Conservation (phyloP, 2,888 invertebrate species). For the Helicoverpa assulta region DNA sequence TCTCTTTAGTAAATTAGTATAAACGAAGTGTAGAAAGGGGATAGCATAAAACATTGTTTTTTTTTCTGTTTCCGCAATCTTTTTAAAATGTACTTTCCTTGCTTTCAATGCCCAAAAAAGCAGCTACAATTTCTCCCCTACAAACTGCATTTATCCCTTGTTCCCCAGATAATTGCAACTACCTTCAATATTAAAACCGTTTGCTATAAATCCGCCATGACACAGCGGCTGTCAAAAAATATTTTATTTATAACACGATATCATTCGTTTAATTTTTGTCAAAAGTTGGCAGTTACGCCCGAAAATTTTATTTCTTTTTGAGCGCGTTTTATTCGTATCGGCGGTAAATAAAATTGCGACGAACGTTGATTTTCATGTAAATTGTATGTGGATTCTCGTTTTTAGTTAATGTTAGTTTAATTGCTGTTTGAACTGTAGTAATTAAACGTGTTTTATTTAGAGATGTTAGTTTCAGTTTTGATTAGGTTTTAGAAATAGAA, state of each 20-base stretch:
- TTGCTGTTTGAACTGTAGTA: background rate
- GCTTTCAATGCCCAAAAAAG: too few relatives aligned
- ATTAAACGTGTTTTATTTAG: background rate
- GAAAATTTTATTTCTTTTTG: constrained; percentile 23
- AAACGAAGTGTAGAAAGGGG: too few relatives aligned
- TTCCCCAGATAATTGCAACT: constrained; percentile 5
- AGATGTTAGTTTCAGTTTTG: background rate
- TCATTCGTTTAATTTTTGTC: constrained; percentile 37
- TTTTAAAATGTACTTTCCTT: too few relatives aligned
- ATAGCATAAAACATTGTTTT: too few relatives aligned
- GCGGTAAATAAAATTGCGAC: constrained; percentile 19
- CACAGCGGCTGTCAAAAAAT: constrained; percentile 26
- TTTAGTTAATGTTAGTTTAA: background rate
- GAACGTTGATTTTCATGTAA: constrained; percentile 1
- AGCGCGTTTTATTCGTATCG: constrained; percentile 22
- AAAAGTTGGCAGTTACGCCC: constrained; percentile 27
- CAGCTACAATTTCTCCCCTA: background rate
- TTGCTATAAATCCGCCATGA: constrained; percentile 12
- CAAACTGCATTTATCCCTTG: constrained; percentile 1
- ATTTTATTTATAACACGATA: constrained; percentile 27
- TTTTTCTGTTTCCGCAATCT: too few relatives aligned
- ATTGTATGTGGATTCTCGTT: background rate
- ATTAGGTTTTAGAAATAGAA: background rate
- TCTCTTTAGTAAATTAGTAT: too few relatives aligned
- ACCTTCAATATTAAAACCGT: constrained; percentile 1